These are phyloP conservation scores for Dolichoris vasculosae DNA, from an alignment of 1,140 invertebrate genomes.

Conservation along the genomic window DNA sequence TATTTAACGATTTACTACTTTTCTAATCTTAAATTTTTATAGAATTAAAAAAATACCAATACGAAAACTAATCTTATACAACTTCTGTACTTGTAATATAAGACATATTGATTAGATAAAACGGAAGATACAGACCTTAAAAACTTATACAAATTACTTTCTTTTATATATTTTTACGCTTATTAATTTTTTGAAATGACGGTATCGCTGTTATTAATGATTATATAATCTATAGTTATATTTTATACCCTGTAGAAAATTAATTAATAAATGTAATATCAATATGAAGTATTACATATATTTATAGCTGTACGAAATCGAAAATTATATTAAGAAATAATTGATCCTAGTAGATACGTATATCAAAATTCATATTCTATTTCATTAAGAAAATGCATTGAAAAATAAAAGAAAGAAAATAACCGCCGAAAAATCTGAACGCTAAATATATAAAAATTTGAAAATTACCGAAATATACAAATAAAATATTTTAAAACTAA, in stretches of 20 bases:
- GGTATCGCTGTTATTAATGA: neutral
- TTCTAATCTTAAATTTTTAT: neutral
- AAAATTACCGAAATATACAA: no score
- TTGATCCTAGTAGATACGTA: neutral
- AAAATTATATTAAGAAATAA: slow-evolving; percentile 13
- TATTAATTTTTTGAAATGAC: neutral
- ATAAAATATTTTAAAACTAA: no score
- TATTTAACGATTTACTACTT: neutral
- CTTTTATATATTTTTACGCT: neutral
- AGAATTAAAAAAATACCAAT: neutral
- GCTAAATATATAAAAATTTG: no score
- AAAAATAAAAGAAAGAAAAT: neutral
- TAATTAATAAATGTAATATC: neutral
- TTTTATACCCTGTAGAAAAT: neutral
- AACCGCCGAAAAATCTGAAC: no score
- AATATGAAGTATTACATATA: neutral
- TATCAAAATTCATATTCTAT: neutral
- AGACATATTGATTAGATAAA: neutral
- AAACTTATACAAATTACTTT: neutral
- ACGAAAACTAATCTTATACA: neutral
- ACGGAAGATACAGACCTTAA: neutral
- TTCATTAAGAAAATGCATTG: neutral
- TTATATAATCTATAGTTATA: neutral
- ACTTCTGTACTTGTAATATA: neutral
- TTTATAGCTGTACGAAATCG: neutral